Conservation (phyloP, 2,888 invertebrate species). For the Agriopis leucophaearia region DNA sequence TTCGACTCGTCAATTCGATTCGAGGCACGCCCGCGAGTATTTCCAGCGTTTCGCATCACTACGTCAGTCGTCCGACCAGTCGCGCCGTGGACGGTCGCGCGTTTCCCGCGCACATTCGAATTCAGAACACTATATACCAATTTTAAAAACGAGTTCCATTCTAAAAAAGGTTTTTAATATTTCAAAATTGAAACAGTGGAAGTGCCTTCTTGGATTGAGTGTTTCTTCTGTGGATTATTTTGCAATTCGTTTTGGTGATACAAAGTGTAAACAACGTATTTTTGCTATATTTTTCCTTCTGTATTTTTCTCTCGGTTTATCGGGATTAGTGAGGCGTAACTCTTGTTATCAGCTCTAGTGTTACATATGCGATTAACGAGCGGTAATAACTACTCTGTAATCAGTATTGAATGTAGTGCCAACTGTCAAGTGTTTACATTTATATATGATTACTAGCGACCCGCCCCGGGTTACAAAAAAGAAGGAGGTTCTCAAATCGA, state of each 20-base stretch:
- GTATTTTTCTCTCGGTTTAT: constrained; percentile 30
- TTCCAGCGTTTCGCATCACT: constrained; percentile 64
- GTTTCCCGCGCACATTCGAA: constrained; percentile 37
- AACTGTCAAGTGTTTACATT: constrained; percentile 29
- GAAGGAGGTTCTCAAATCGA: too few species aligned
- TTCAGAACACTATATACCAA: constrained; percentile 28
- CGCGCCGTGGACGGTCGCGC: constrained; percentile 67
- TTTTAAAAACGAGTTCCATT: constrained; percentile 29
- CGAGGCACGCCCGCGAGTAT: constrained; percentile 37
- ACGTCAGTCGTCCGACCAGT: constrained; percentile 67
- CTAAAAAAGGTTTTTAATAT: constrained; percentile 19
- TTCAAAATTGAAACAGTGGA: constrained; percentile 26
- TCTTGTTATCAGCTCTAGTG: constrained; percentile 33
- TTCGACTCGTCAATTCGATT: constrained; percentile 40
- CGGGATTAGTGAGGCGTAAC: constrained; percentile 33
- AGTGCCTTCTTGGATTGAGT: constrained; percentile 33
- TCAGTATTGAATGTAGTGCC: constrained; percentile 23
- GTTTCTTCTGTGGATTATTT: constrained; percentile 42
- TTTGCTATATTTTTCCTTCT: constrained; percentile 24
- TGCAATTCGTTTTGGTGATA: constrained; percentile 64
- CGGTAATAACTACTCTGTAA: constrained; percentile 35
- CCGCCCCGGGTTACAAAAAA: too few species aligned
- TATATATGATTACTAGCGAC: too few species aligned
- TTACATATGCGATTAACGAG: constrained; percentile 33
- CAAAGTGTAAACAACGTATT: constrained; percentile 39